Percentiles rank a stretch among this genome's conserved stretches.
These are phyloP conservation scores for Venturia canescens DNA, from an alignment of 1,140 invertebrate species.

Conservation along the genomic window DNA sequence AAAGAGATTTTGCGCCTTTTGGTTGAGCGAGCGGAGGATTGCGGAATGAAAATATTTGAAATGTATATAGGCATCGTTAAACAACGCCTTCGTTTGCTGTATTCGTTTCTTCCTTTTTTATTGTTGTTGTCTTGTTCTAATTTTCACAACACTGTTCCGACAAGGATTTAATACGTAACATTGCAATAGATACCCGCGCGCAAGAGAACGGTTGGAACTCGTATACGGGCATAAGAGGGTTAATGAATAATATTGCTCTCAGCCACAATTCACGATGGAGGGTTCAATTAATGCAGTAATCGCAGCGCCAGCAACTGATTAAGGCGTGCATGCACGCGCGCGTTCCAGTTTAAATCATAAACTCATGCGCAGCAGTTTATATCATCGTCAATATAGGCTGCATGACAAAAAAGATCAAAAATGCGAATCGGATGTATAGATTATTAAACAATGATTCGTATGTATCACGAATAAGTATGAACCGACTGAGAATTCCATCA, in stretches of 20 bases:
- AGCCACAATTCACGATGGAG: slow-evolving; percentile 36
- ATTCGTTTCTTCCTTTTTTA: no score
- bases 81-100: no score
- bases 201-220: slow-evolving; percentile 14
- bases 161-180: neutral
- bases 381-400: neutral
- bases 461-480: no score
- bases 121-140: no score
- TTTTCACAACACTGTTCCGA: neutral
- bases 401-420: no score
- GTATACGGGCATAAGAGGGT: slow-evolving; percentile 21
- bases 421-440: no score
- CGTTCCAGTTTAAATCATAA: slow-evolving; percentile 15
- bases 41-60: no score
- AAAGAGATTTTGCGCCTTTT: no score
- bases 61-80: no score
- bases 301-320: slow-evolving; percentile 32
- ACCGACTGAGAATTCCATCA: no score
- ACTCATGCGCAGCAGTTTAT: neutral
- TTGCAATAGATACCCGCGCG: neutral
- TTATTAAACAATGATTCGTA: no score
- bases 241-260: slow-evolving; percentile 44
- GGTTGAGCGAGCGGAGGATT: no score
- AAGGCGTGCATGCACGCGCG: neutral
- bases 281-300: slow-evolving; percentile 36